Conservation (phyloP, 1,140 invertebrate species). For the Tetranychus urticae region DNA sequence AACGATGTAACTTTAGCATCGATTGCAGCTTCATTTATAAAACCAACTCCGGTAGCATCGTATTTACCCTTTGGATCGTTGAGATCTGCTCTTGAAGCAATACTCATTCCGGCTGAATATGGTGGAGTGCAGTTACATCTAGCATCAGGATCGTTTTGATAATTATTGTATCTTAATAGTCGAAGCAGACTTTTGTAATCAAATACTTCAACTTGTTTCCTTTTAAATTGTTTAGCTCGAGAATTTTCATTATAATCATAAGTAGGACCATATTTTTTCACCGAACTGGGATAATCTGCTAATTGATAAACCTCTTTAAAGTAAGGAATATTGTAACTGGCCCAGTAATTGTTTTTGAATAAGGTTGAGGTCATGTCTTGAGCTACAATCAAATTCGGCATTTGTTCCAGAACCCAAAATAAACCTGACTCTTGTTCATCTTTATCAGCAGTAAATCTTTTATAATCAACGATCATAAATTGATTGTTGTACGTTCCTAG, state of each 20-base stretch:
- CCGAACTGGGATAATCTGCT: slow-evolving; percentile 26
- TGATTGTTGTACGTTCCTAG: slow-evolving; percentile 65
- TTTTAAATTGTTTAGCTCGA: slow-evolving; percentile 34
- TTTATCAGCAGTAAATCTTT: slow-evolving; percentile 27
- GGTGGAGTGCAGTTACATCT: slow-evolving; percentile 42
- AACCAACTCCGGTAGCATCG: slow-evolving; percentile 35
- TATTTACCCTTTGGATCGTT: slow-evolving; percentile 39
- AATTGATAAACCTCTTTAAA: slow-evolving; percentile 36
- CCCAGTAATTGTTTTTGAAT: slow-evolving; percentile 39
- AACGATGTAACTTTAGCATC: slow-evolving; percentile 34
- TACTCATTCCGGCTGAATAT: slow-evolving; percentile 43
- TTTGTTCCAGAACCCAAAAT: slow-evolving; percentile 56
- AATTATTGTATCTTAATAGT: slow-evolving; percentile 50
- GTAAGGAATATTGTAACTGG: slow-evolving; percentile 51
- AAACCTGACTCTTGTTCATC: slow-evolving; percentile 15
- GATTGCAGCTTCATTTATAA: slow-evolving; percentile 35
- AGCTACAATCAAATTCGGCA: slow-evolving; percentile 32
- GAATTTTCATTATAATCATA: slow-evolving; percentile 38
- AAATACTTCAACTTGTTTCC: slow-evolving; percentile 30
- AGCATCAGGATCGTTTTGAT: slow-evolving; percentile 37
- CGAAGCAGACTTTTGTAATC: slow-evolving; percentile 31
- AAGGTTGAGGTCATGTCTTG: slow-evolving; percentile 43
- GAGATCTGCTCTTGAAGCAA: slow-evolving; percentile 40
- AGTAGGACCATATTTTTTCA: slow-evolving; percentile 38
- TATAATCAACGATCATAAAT: slow-evolving; percentile 59